Base-by-base conservation (phyloP, 2,888 invertebrate genomes). In the Emmelina monodactyla region DNA sequence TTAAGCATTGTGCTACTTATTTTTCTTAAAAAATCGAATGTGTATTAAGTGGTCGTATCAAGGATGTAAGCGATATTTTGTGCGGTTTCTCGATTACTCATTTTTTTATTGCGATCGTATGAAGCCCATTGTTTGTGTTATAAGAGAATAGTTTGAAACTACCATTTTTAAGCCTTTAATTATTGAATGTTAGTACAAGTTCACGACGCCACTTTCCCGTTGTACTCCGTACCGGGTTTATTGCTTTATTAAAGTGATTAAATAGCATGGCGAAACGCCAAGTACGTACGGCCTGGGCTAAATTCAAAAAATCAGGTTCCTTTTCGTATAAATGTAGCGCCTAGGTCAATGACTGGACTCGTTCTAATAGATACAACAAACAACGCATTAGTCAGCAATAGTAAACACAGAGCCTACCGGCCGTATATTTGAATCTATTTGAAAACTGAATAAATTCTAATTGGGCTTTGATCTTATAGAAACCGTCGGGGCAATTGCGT, bases 211-310 rank as follows among this genome's bases (percentile, higher is more conserved):
- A 25, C 11, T 25, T 25, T 25, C 34, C 29, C 11, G 25, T 25
- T 25, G 25, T 11, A 9, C 25, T 25, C n/a, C 6, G 29, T 14
- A 12, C 47, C 42, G 46, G 49, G 49, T 64, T 68, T 68, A 69
- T 62, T 56, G 65, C 60, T 62, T 68, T 68, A 66, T 60, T 65
- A 67, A 64, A 67, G 68, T 68, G 68, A 69, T 68, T 69, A 67
- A 70, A 68, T 67, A 62, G 54, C 61, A 58, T 58, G 56, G 60
- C 61, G 62, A 58, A 60, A 60, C 58, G 61, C 60, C 56, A 59
- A 47, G 48, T 47, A 54, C 51, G 52, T 55, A 55, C 56, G 50
- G 55, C 44, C 49, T 44, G 55, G 58, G 62, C 62, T 69, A 66
- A 69, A 68, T 69, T 65, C 53, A 59, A 61, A 61, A 61, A 58